Conservation (phyloP, 2,113 vertebrate genomes). For the Sander vitreus region DNA sequence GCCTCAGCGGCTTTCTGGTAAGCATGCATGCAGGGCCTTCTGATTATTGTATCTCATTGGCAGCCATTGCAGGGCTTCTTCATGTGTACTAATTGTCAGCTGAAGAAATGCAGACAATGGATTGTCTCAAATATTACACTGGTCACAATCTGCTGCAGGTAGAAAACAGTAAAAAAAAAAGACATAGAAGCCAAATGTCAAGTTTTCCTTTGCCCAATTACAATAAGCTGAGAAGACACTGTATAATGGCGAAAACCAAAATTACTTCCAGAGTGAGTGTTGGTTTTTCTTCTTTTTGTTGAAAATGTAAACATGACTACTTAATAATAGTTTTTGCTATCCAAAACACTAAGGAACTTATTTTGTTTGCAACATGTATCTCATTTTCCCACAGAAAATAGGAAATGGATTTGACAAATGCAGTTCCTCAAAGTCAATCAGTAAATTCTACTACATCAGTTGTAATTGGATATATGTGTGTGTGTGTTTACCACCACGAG, state of each 20-base stretch:
- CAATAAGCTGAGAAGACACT: not conserved
- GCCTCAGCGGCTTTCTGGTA: constrained; percentile 12
- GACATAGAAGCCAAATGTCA: constrained; percentile 39
- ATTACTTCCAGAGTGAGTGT: not conserved
- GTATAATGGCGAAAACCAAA: not conserved
- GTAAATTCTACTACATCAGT: not conserved
- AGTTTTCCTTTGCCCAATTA: constrained; percentile 1
- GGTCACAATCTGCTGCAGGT: constrained; percentile 26
- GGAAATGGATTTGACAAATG: constrained; percentile 17
- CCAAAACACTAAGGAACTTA: constrained; percentile 4
- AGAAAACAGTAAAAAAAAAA: constrained; percentile 15
- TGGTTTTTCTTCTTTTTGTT: not conserved
- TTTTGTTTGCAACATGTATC: constrained; percentile 17
- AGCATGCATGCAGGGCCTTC: constrained; percentile 35
- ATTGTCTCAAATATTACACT: constrained; percentile 33
- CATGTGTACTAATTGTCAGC: constrained; percentile 61
- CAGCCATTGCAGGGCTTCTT: constrained; percentile 27
- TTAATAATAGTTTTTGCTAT: not conserved
- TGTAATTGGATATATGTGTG: constrained; percentile 9
- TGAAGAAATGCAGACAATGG: constrained; percentile 53
- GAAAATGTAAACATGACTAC: not conserved
- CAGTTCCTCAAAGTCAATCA: constrained; percentile 5
- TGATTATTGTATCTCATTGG: constrained; percentile 60
- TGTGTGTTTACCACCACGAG: not conserved
- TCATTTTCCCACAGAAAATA: constrained; percentile 26